Evolutionary conservation across 2,888 invertebrate species (phyloP).

Genomic region (Strigamia transsilvanica): DNA sequence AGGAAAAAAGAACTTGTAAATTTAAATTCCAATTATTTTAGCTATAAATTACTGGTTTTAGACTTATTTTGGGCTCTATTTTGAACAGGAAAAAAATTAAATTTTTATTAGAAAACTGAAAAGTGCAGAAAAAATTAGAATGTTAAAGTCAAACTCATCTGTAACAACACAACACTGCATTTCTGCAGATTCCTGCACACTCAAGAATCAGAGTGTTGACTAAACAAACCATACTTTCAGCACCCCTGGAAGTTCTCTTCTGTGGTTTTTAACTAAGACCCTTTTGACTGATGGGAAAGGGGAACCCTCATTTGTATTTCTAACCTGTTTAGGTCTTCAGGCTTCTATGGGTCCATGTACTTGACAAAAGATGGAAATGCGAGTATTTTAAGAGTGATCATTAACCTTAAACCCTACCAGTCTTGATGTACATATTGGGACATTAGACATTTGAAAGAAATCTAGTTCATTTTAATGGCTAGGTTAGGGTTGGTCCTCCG

Average conservation of each 20-base stretch:
- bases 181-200: slow-evolving; percentile 13
- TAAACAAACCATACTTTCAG: slow-evolving; percentile 18
- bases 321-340: slow-evolving; percentile 21
- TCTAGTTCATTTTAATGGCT: not conserved
- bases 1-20: no score
- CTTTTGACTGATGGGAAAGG: slow-evolving; percentile 21
- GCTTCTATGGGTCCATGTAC: not conserved
- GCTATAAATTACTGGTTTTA: no score
- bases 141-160: not conserved
- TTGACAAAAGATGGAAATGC: not conserved
- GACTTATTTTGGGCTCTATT: no score
- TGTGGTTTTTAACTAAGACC: slow-evolving; percentile 21
- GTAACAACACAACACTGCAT: not conserved
- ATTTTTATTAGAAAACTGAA: not conserved
- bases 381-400: not conserved
- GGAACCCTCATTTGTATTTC: slow-evolving; percentile 25
- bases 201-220: slow-evolving; percentile 3
- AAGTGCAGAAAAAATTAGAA: not conserved
- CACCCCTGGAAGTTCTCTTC: slow-evolving; percentile 15
- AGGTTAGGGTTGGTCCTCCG: not conserved
- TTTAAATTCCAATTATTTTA: no score
- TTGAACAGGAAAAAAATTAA: no score
- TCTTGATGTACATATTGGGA: not conserved
- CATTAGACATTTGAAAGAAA: not conserved
- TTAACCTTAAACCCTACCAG: not conserved